A percentile compares a stretch with the other conserved stretches of the same genome.
These are phyloP conservation scores for Tichodroma muraria DNA, from an alignment of 2,113 vertebrate genomes.

Conservation along the genomic window DNA sequence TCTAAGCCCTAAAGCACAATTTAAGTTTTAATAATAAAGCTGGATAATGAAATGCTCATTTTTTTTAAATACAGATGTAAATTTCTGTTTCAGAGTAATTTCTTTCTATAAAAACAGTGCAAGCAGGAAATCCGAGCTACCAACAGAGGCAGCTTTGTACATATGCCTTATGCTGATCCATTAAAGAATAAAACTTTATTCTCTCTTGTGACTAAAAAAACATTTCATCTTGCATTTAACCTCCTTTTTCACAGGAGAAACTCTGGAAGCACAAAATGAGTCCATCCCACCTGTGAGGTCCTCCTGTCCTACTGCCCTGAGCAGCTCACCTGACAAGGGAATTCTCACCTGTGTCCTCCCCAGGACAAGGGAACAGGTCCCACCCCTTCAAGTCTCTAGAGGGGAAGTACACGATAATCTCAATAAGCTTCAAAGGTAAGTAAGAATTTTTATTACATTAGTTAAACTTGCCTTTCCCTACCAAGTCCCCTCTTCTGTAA, in stretches of 20 bases:
- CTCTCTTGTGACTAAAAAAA: not conserved
- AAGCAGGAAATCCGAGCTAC: not conserved
- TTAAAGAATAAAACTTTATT: not conserved
- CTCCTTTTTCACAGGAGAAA: not conserved
- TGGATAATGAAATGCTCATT: not conserved
- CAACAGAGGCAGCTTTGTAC: not conserved
- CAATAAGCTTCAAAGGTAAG: not conserved
- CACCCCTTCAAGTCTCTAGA: not conserved
- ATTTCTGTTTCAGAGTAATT: not conserved
- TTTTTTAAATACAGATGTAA: not conserved
- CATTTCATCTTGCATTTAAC: not conserved
- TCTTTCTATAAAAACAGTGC: not conserved
- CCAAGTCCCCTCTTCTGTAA: not conserved
- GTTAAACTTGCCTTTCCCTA: not conserved
- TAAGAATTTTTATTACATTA: not conserved
- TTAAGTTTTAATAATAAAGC: not conserved
- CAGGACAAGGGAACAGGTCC: not conserved
- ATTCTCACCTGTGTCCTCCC: not conserved
- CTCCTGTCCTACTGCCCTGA: not conserved
- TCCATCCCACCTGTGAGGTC: not conserved
- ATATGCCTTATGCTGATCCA: not conserved
- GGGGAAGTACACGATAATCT: not conserved
- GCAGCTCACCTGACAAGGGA: not conserved
- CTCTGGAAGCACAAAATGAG: not conserved
- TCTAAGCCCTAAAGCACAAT: not conserved